Evolutionary conservation across 37 sponge, comb jelly and placozoan species (phyloP).

Genomic region (Eunapius fragilis): DNA sequence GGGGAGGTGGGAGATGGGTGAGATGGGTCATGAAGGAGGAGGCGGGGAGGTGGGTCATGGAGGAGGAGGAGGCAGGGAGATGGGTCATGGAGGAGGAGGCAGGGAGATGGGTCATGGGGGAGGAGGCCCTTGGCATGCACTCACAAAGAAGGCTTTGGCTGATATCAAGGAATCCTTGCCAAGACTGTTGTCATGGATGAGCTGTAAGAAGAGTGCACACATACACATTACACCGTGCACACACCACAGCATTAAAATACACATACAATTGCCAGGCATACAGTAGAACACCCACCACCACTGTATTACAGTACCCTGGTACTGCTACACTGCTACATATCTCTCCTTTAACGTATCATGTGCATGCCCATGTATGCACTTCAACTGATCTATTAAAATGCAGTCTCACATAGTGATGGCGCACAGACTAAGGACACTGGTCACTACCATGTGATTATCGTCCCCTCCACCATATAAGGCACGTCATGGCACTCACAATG

Average conservation of each 20-base stretch:
- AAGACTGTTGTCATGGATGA: background rate
- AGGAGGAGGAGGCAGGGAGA: background rate
- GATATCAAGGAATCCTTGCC: background rate
- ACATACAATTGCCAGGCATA: too few relatives aligned
- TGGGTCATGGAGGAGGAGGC: background rate
- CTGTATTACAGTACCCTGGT: background rate
- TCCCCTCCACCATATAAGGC: too few relatives aligned
- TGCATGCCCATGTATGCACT: background rate
- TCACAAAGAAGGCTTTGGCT: conserved; percentile 45
- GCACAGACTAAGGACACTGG: background rate
- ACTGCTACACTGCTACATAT: background rate
- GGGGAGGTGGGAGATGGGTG: too few relatives aligned
- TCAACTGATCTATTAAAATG: too few relatives aligned
- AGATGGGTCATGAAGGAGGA: background rate
- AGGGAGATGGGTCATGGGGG: background rate
- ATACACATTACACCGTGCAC: too few relatives aligned
- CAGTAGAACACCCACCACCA: background rate
- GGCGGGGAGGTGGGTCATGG: background rate
- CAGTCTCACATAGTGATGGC: background rate
- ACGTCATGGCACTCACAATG: conserved; percentile 70
- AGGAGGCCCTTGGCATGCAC: background rate
- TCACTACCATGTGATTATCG: background rate
- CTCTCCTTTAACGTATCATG: background rate
- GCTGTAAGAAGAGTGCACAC: too few relatives aligned
- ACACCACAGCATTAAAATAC: too few relatives aligned